phyloP scores from a whole-genome alignment of 2,888 invertebrate genomes.

The Ormyrus pomaceus region DNA sequence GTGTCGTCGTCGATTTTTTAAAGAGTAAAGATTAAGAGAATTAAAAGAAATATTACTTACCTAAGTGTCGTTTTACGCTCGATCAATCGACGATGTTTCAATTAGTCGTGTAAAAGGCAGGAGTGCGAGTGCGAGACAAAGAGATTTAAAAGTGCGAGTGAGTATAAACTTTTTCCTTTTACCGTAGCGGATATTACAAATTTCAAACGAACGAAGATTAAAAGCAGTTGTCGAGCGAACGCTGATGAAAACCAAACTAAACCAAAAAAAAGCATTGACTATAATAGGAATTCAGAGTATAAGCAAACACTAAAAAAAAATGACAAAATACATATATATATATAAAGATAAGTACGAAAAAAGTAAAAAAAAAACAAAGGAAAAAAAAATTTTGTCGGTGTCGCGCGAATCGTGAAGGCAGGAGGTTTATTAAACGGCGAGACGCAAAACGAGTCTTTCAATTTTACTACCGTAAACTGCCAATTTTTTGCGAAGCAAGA shows the following conservation, averaged over 20 bases:
- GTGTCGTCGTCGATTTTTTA: slow-evolving; percentile 49
- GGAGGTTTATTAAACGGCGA: background rate
- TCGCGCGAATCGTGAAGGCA: background rate
- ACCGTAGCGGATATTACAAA: slow-evolving; percentile 24
- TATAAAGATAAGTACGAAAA: background rate
- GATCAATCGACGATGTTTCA: slow-evolving; percentile 47
- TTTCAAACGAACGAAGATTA: slow-evolving; percentile 34
- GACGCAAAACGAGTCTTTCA: slow-evolving; percentile 66
- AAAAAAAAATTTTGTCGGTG: slow-evolving; percentile 45
- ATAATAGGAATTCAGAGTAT: background rate
- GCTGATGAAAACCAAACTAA: slow-evolving; percentile 13
- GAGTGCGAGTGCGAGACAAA: background rate
- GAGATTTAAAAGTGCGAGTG: background rate
- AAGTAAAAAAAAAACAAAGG: background rate
- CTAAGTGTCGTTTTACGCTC: slow-evolving; percentile 49
- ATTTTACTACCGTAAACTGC: slow-evolving; percentile 70
- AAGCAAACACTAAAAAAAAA: background rate
- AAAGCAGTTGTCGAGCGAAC: background rate
- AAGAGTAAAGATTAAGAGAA: slow-evolving; percentile 16
- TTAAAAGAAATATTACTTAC: slow-evolving; percentile 33
- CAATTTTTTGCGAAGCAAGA: slow-evolving; percentile 67
- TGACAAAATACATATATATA: background rate
- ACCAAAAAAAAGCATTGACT: background rate
- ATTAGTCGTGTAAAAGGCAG: slow-evolving; percentile 17
- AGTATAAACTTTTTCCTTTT: background rate